These are phyloP conservation scores for Tachina lurida DNA, from an alignment of 2,888 invertebrate genomes.

Conservation along the genomic window DNA sequence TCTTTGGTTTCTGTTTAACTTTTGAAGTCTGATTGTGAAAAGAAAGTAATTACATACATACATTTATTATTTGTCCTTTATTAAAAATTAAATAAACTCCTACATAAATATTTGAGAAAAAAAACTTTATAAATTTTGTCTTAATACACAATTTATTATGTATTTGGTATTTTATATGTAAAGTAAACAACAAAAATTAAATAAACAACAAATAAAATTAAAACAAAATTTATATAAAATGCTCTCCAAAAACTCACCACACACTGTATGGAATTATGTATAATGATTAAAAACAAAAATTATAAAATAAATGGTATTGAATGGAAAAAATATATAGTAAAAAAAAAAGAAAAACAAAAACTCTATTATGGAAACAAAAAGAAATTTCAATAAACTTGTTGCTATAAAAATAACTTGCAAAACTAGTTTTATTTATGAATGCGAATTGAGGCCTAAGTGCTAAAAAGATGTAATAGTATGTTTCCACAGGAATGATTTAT, in stretches of 20 bases:
- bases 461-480: too few relatives aligned
- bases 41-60: slow-evolving; percentile 75
- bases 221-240: slow-evolving; percentile 74
- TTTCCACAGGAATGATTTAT: too few relatives aligned
- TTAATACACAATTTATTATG: slow-evolving; percentile 59
- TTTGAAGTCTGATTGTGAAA: slow-evolving; percentile 73
- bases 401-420: slow-evolving; percentile 74
- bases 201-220: slow-evolving; percentile 74
- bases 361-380: slow-evolving; percentile 66
- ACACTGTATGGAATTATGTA: slow-evolving; percentile 68
- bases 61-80: slow-evolving; percentile 49
- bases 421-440: slow-evolving; percentile 52
- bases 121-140: slow-evolving; percentile 70
- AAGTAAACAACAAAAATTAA: slow-evolving; percentile 65
- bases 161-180: slow-evolving; percentile 71
- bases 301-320: slow-evolving; percentile 69
- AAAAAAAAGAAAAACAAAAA: slow-evolving; percentile 66
- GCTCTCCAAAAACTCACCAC: slow-evolving; percentile 70
- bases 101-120: slow-evolving; percentile 57
- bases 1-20: slow-evolving; percentile 75
- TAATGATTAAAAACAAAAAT: slow-evolving; percentile 58
- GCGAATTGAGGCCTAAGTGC: too few relatives aligned
- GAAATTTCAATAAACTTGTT: slow-evolving; percentile 81
- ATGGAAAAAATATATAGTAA: slow-evolving; percentile 56
- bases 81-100: slow-evolving; percentile 61